These are phyloP conservation scores for Tachina fera DNA, from an alignment of 2,888 invertebrate species.

Conservation along the genomic window DNA sequence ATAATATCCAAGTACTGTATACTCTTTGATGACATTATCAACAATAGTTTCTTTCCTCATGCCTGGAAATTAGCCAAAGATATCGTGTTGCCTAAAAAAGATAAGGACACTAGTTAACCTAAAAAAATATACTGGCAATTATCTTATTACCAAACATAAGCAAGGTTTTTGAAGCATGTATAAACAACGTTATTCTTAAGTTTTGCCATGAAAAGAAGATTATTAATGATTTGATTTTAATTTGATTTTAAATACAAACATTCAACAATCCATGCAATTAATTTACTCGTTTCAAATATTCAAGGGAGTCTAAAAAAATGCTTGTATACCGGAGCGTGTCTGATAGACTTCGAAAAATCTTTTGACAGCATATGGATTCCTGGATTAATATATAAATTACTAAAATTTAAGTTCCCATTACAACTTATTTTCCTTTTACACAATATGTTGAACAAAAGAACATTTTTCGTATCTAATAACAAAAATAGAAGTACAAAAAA, in stretches of 20 bases:
- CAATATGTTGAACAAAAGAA: too few relatives aligned
- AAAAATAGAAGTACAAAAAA: too few relatives aligned
- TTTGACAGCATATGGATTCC: too few relatives aligned
- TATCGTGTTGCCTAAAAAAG: not conserved
- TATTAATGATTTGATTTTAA: too few relatives aligned
- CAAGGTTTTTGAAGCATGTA: not conserved
- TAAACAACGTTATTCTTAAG: not conserved
- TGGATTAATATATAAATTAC: too few relatives aligned
- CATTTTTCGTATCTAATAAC: too few relatives aligned
- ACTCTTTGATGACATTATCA: not conserved
- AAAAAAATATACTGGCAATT: not conserved
- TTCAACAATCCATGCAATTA: not conserved
- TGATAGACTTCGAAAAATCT: not conserved
- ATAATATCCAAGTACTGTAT: not conserved
- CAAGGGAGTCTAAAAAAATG: not conserved
- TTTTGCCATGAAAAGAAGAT: not conserved
- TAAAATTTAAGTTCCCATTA: too few relatives aligned
- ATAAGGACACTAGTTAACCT: not conserved
- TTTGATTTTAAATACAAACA: slow-evolving; percentile 12
- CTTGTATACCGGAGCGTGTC: not conserved
- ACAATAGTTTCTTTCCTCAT: not conserved
- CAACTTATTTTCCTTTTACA: not conserved
- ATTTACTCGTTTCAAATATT: not conserved
- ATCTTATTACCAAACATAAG: not conserved
- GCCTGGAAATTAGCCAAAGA: not conserved